A percentile compares a stretch with the other conserved stretches of the same genome.
Conservation (phyloP, 2,797 vertebrate genomes). For the Myotis myotis region DNA sequence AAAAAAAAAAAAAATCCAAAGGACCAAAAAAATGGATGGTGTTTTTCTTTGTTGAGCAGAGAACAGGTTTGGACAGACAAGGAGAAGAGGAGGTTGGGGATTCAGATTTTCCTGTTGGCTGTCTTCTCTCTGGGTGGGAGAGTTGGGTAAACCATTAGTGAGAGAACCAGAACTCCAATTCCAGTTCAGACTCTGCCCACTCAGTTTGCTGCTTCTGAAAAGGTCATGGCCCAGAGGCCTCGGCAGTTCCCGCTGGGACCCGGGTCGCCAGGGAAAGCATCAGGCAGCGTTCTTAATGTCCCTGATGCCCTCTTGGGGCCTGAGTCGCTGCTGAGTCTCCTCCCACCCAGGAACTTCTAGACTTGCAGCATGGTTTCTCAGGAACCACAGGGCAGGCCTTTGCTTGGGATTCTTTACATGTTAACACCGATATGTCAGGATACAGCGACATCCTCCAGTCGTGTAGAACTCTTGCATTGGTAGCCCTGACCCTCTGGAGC, state of each 20-base stretch:
- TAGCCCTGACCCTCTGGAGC: not conserved
- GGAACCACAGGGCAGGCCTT: not conserved
- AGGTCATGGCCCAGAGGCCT: not conserved
- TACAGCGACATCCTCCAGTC: not conserved
- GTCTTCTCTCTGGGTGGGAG: not conserved
- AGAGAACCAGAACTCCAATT: not conserved
- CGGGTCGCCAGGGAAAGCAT: not conserved
- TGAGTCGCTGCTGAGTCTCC: not conserved
- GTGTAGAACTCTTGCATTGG: not conserved
- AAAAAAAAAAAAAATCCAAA: not conserved
- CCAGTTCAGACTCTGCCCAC: not conserved
- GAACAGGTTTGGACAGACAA: not conserved
- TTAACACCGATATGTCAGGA: not conserved
- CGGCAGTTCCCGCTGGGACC: not conserved
- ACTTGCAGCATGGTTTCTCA: not conserved
- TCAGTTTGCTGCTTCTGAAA: not conserved
- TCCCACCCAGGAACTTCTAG: not conserved
- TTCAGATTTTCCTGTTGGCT: not conserved
- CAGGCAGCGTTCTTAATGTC: not conserved
- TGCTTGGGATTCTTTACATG: not conserved
- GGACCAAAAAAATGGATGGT: not conserved
- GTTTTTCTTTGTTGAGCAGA: constrained; percentile 3
- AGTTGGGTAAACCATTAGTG: not conserved
- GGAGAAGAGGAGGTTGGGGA: not conserved
- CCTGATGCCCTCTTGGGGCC: not conserved